Base-by-base conservation (phyloP, 2,888 invertebrate species). In the Dolichopus griseipennis region DNA sequence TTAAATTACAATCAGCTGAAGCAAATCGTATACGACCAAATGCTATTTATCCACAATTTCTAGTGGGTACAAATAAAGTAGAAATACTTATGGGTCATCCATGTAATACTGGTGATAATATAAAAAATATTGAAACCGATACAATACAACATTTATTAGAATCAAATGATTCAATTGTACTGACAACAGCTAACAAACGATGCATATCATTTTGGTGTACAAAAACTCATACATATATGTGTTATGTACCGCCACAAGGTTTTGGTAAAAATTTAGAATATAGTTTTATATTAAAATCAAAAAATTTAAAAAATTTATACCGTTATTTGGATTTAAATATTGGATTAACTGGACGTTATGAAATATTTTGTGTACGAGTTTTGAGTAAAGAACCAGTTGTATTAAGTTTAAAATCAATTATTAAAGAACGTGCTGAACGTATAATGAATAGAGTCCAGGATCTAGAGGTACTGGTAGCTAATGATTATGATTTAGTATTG, bases 11-110 rank as follows among this genome's bases (percentile, higher is more conserved):
- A 61, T 21, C 62, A 8, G 69, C 70, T 20, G 68, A 71, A 64
- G 65, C 43, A 33, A 70, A 41, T 65, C 68, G 70, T 10, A 62
- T 74, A 20, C 72, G 68, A 10, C 71, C 72, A n/a, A 67, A 72
- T 61, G 72, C 73, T 43, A 72, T 74, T 0, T 72, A 70, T 66
- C 71, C 72, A 5, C 72, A 69, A 34, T 72, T 75, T 64, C 69
- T 71, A 62, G 65, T 73, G 18, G 71, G 69, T 64, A 34, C 18
- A 0, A 67, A 68, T 52, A 71, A 72, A 65, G 69, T 73, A 2
- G 71, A 71, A 10, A 70, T 74, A 6, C 67, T 72, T 10, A 70
- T 74, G 3, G 67, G 70, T 43, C 27, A 68, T 21, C 34, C 69
- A 66, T 66, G 62, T 63, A 21, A 68, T 10, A 62, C 22, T 0